These are phyloP conservation scores for Condylostylus longicornis DNA, from an alignment of 1,140 invertebrate genomes.

Conservation along the genomic window DNA sequence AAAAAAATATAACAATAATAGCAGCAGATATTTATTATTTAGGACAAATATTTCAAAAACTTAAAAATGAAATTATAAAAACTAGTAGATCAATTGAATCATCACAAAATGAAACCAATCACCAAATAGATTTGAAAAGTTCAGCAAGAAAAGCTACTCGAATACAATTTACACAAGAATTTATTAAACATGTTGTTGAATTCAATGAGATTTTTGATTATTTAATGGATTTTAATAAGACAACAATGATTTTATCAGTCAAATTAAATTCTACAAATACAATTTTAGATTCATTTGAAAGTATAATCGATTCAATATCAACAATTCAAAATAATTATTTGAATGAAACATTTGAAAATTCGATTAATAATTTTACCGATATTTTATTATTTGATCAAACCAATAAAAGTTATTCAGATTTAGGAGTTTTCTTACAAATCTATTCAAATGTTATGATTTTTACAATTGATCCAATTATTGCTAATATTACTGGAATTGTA, in stretches of 20 bases:
- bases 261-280: constrained; percentile 39
- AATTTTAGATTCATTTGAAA: constrained; percentile 35
- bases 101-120: too few relatives aligned
- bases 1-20: constrained; percentile 19
- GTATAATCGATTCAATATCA: constrained; percentile 20
- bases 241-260: constrained; percentile 32
- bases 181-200: too few relatives aligned
- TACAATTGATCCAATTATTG: constrained; percentile 35
- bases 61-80: constrained; percentile 14
- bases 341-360: background rate
- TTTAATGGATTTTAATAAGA: constrained; percentile 32
- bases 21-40: constrained; percentile 38
- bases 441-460: constrained; percentile 36
- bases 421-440: constrained; percentile 16
- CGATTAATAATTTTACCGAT: background rate
- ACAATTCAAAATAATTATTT: background rate
- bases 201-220: constrained; percentile 35
- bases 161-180: too few relatives aligned
- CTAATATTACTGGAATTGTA: constrained; percentile 42
- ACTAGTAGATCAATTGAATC: background rate
- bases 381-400: background rate
- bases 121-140: background rate
- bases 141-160: constrained; percentile 12
- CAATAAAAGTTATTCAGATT: constrained; percentile 15
- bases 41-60: constrained; percentile 33